These are phyloP conservation scores for Aphelenchoides bicaudatus DNA, from an alignment of 2,888 invertebrate species.

Conservation along the genomic window DNA sequence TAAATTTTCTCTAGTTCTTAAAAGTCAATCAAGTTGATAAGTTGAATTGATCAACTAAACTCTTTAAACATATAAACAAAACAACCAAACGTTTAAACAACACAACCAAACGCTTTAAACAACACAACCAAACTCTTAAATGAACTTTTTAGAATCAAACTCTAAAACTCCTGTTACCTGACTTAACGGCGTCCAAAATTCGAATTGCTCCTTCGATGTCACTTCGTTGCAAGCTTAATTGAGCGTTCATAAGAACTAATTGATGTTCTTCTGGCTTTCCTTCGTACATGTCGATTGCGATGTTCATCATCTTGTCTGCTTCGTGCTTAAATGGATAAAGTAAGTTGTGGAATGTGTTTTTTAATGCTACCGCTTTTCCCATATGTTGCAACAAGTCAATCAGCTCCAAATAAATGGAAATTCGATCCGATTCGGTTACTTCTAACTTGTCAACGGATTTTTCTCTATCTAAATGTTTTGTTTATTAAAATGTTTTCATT, in stretches of 20 bases:
- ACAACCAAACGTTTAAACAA: no score
- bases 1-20: no score
- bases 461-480: slow-evolving; percentile 18
- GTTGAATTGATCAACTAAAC: no score
- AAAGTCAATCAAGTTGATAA: no score
- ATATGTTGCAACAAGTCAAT: slow-evolving; percentile 67
- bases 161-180: slow-evolving; percentile 58
- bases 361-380: background rate
- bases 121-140: no score
- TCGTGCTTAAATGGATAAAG: slow-evolving; percentile 66
- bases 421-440: slow-evolving; percentile 68
- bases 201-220: slow-evolving; percentile 79
- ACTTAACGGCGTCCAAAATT: slow-evolving; percentile 73
- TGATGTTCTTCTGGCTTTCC: slow-evolving; percentile 80
- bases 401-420: slow-evolving; percentile 80
- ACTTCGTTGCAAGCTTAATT: slow-evolving; percentile 75
- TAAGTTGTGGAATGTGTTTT: background rate
- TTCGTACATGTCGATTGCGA: slow-evolving; percentile 65
- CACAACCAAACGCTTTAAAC: no score
- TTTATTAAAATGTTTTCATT: no score
- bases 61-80: no score
- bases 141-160: slow-evolving; percentile 14
- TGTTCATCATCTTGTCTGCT: slow-evolving; percentile 77
- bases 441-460: slow-evolving; percentile 29
- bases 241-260: slow-evolving; percentile 78